Evolutionary conservation across 2,888 invertebrate species (phyloP).

Genomic region (Drosophila setosimentum): DNA sequence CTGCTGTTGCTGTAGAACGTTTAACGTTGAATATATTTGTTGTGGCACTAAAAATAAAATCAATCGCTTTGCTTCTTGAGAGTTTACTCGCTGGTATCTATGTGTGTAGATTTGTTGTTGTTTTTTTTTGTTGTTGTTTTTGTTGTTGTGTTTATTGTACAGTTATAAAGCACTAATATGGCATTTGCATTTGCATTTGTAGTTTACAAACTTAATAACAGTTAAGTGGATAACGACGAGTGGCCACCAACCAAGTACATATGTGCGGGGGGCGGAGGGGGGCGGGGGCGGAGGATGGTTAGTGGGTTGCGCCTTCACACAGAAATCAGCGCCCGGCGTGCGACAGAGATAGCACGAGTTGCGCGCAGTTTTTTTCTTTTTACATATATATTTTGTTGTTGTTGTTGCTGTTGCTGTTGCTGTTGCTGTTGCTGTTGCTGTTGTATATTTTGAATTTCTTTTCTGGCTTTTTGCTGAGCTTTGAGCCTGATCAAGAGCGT

Average conservation of each 20-base stretch:
- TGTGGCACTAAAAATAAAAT: constrained; percentile 78
- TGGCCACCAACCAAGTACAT: constrained; percentile 4
- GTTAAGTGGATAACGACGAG: constrained; percentile 32
- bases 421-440: too few species aligned
- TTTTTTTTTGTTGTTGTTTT: constrained; percentile 28
- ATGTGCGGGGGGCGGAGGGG: background rate
- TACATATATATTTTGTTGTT: too few species aligned
- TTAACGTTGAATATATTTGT: too few species aligned
- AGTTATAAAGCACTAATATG: constrained; percentile 81
- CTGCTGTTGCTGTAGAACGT: constrained; percentile 46
- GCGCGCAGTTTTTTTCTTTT: constrained; percentile 6
- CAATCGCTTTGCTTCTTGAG: constrained; percentile 68
- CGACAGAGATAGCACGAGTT: constrained; percentile 45
- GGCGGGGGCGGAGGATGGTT: constrained; percentile 3
- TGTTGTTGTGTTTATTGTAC: constrained; percentile 70
- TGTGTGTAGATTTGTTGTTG: constrained; percentile 17
- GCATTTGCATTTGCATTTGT: constrained; percentile 54
- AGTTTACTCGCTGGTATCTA: constrained; percentile 29
- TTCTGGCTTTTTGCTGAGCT: constrained; percentile 15
- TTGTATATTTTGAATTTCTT: background rate
- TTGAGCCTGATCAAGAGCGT: constrained; percentile 27
- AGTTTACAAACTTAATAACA: constrained; percentile 65
- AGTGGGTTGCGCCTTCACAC: constrained; percentile 17
- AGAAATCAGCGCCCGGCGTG: constrained; percentile 57
- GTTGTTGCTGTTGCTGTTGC: too few species aligned